phyloP scores from a whole-genome alignment of 2,888 invertebrate genomes.

The Callimorpha dominula region DNA sequence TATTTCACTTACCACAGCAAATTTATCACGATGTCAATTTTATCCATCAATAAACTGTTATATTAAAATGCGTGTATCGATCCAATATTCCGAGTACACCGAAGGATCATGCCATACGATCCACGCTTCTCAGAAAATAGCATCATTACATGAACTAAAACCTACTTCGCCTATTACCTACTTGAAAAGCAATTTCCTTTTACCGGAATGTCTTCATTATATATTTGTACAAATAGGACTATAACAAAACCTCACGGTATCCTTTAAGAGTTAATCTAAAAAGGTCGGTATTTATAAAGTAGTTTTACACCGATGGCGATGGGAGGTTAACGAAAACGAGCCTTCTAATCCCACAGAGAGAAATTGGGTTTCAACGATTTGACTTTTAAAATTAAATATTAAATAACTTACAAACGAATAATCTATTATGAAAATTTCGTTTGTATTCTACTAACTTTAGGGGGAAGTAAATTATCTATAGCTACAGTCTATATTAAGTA shows the following conservation, averaged over 20 bases:
- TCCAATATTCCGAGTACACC: neutral
- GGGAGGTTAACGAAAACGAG: slow-evolving; percentile 26
- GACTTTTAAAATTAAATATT: neutral
- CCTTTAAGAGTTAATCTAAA: slow-evolving; percentile 6
- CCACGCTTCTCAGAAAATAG: neutral
- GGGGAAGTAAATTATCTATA: neutral
- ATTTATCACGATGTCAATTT: neutral
- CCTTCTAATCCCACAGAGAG: slow-evolving; percentile 22
- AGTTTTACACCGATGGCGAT: neutral
- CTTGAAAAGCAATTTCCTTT: slow-evolving; percentile 8
- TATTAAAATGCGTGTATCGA: neutral
- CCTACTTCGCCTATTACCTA: neutral
- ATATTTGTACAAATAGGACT: slow-evolving; percentile 12
- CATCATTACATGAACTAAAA: neutral
- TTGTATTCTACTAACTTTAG: neutral
- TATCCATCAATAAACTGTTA: neutral
- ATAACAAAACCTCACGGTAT: neutral
- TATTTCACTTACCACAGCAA: too few species aligned
- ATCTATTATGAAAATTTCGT: neutral
- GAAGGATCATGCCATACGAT: neutral
- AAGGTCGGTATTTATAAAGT: slow-evolving; percentile 2
- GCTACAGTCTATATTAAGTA: too few species aligned
- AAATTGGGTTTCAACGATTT: neutral
- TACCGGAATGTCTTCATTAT: slow-evolving; percentile 7
- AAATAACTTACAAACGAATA: neutral